Evolutionary conservation across 2,888 invertebrate species (phyloP).

Genomic region (Conus canariensis): DNA sequence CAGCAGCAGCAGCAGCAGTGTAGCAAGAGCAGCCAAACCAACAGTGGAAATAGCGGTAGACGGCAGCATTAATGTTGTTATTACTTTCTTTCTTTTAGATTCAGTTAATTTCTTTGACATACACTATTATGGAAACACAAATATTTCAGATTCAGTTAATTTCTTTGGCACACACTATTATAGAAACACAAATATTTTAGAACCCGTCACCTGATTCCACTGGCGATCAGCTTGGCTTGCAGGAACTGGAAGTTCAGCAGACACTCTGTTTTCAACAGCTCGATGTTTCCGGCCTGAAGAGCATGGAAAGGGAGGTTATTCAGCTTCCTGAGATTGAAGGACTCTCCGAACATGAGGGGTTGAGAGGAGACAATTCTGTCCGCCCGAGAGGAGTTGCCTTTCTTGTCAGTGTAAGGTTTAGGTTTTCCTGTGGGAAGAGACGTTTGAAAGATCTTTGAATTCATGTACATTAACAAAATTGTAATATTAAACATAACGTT

Average conservation of each 20-base stretch:
- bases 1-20: not conserved
- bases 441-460: no score
- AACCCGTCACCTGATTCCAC: slow-evolving; percentile 55
- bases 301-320: slow-evolving; percentile 72
- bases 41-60: no score
- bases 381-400: slow-evolving; percentile 55
- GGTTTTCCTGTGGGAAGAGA: slow-evolving; percentile 56
- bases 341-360: slow-evolving; percentile 63
- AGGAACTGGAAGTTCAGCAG: slow-evolving; percentile 70
- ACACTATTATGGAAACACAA: no score
- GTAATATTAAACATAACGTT: no score
- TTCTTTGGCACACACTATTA: no score
- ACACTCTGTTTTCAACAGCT: slow-evolving; percentile 66
- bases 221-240: slow-evolving; percentile 62
- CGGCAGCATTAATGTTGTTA: no score
- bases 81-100: no score
- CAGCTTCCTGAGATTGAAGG: slow-evolving; percentile 69
- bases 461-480: no score
- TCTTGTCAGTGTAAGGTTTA: slow-evolving; percentile 67
- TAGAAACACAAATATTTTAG: no score
- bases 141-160: no score
- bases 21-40: not conserved
- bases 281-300: slow-evolving; percentile 54
- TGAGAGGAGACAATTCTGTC: slow-evolving; percentile 67
- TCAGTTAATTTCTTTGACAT: no score